These are phyloP conservation scores for Microtus richardsoni DNA, from an alignment of 2,113 vertebrate species.

Conservation along the genomic window DNA sequence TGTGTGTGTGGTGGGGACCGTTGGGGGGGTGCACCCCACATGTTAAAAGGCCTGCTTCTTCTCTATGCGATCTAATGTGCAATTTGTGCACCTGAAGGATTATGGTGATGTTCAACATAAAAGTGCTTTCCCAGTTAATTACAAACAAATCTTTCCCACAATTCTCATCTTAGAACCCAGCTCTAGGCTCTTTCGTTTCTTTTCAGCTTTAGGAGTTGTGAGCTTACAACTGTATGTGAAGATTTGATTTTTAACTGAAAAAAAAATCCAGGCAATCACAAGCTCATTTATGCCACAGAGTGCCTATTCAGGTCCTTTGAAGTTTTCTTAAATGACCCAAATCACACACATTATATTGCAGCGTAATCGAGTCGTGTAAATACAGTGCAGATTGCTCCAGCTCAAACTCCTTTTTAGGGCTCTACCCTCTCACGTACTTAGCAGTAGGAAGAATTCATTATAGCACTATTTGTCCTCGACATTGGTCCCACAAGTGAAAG, in stretches of 20 bases:
- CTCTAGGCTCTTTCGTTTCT: constrained; percentile 11
- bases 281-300: background rate
- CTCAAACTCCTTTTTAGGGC: background rate
- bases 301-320: background rate
- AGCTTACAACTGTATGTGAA: background rate
- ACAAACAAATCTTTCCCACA: constrained; percentile 52
- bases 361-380: constrained; percentile 10
- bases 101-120: constrained; percentile 59
- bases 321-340: constrained; percentile 48
- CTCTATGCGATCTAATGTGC: background rate
- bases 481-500: background rate
- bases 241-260: constrained; percentile 10
- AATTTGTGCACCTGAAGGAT: constrained; percentile 69
- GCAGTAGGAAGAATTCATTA: constrained; percentile 9
- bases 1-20: background rate
- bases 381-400: background rate
- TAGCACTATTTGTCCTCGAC: background rate
- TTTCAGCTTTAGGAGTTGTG: background rate
- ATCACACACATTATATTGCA: background rate
- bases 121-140: constrained; percentile 65
- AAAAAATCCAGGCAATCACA: background rate
- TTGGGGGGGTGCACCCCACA: background rate
- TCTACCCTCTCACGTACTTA: background rate
- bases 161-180: constrained; percentile 48
- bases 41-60: constrained; percentile 37